A percentile compares a stretch with the other conserved stretches of the same genome.
phyloP scores from a whole-genome alignment of 2,113 vertebrate genomes.

The Engystomops pustulosus region DNA sequence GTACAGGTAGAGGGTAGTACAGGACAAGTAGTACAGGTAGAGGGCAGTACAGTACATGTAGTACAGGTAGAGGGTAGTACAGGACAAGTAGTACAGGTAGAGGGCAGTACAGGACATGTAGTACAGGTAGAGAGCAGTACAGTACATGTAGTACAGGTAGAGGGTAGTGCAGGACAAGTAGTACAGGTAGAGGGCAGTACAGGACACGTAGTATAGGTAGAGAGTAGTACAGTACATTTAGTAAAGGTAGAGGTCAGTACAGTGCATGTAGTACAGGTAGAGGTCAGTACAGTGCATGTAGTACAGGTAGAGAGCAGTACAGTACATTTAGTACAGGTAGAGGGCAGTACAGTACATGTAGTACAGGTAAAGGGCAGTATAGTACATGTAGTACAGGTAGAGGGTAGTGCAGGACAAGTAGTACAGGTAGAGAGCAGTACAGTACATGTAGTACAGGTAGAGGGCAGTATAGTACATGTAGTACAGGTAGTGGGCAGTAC shows the following conservation, averaged over 20 bases:
- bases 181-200: not conserved
- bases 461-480: not conserved
- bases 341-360: not conserved
- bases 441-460: not conserved
- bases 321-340: not conserved
- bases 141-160: not conserved
- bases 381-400: not conserved
- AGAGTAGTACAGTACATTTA: not conserved
- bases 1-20: not conserved
- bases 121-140: not conserved
- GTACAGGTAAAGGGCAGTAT: not conserved
- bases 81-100: not conserved
- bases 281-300: not conserved
- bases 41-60: not conserved
- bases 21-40: not conserved
- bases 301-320: not conserved
- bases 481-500: not conserved
- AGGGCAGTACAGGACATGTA: not conserved
- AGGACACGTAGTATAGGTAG: not conserved
- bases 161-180: not conserved
- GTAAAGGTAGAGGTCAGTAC: not conserved
- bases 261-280: not conserved
- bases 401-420: not conserved
- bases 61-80: not conserved
- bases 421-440: not conserved